Evolutionary conservation across 2,888 invertebrate genomes (phyloP).

Genomic region (Perizoma flavofasciatum): DNA sequence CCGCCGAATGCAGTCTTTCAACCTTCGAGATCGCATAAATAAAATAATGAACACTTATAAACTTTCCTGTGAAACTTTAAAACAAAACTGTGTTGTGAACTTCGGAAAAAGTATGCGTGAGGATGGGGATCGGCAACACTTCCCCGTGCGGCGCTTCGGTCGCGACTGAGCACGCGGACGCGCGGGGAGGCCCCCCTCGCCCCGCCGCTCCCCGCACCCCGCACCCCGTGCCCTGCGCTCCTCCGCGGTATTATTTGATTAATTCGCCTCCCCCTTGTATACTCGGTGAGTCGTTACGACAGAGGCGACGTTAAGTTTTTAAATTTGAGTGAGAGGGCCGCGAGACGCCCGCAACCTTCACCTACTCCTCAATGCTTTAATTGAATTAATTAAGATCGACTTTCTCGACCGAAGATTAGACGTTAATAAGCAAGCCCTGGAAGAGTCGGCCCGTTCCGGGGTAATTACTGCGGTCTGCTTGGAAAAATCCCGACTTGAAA

Average conservation of each 20-base stretch:
- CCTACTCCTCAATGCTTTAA: conserved; percentile 78
- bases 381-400: conserved; percentile 79
- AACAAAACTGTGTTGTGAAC: conserved; percentile 79
- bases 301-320: conserved; percentile 80
- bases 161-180: conserved; percentile 82
- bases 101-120: conserved; percentile 81
- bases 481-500: conserved; percentile 72
- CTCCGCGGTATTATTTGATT: conserved; percentile 83
- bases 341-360: conserved; percentile 79
- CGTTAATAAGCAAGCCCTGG: conserved; percentile 77
- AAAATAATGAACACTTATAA: conserved; percentile 72
- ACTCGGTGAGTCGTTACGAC: conserved; percentile 80
- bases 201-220: conserved; percentile 27
- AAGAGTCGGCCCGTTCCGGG: conserved; percentile 71
- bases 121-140: conserved; percentile 74
- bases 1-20: conserved; percentile 68
- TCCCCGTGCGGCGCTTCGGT: conserved; percentile 76
- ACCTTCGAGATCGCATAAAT: conserved; percentile 66
- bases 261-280: conserved; percentile 84
- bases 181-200: conserved; percentile 44
- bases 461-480: conserved; percentile 70
- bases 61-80: conserved; percentile 77
- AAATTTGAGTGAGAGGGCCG: conserved; percentile 78
- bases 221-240: conserved; percentile 39
- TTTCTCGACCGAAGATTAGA: conserved; percentile 75